Percentiles rank a stretch among this genome's conserved stretches.
Conservation (phyloP, 2,113 vertebrate genomes). For the Tor tambroides region DNA sequence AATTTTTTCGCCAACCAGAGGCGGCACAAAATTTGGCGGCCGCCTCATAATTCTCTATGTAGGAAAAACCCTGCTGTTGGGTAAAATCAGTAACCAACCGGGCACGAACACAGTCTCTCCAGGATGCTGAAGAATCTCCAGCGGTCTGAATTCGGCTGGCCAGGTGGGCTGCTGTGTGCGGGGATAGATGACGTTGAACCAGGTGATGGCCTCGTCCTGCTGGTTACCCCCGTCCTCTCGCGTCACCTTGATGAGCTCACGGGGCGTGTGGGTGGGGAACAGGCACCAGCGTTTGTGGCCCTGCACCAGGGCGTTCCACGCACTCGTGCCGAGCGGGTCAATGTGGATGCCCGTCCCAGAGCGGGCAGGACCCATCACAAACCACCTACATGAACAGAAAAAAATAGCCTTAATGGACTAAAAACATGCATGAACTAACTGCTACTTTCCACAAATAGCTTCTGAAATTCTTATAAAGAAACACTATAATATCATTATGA, state of each 20-base stretch:
- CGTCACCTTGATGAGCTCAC: constrained; percentile 96
- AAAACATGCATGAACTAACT: no score
- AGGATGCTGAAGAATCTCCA: constrained; percentile 93
- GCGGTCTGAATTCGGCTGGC: constrained; percentile 90
- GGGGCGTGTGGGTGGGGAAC: constrained; percentile 94
- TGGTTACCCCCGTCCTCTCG: constrained; percentile 96
- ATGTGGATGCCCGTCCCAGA: constrained; percentile 99
- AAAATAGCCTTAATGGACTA: background rate
- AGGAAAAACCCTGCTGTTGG: no score
- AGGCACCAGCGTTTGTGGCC: constrained; percentile 98
- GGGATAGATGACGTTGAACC: constrained; percentile 94
- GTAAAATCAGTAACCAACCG: constrained; percentile 76
- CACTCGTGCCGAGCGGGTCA: constrained; percentile 95
- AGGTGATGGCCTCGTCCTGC: constrained; percentile 98
- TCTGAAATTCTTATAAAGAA: background rate
- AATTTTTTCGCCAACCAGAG: no score
- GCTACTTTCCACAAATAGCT: no score
- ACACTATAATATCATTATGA: no score
- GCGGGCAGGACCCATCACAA: constrained; percentile 96
- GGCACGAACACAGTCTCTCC: constrained; percentile 98
- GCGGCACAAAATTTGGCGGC: no score
- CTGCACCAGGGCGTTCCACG: constrained; percentile 97
- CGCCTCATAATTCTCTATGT: no score
- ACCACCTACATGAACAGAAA: constrained; percentile 81
- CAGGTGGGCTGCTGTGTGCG: constrained; percentile 89